Evolutionary conservation across 2,113 vertebrate genomes (phyloP).

Genomic region (Sorex araneus): DNA sequence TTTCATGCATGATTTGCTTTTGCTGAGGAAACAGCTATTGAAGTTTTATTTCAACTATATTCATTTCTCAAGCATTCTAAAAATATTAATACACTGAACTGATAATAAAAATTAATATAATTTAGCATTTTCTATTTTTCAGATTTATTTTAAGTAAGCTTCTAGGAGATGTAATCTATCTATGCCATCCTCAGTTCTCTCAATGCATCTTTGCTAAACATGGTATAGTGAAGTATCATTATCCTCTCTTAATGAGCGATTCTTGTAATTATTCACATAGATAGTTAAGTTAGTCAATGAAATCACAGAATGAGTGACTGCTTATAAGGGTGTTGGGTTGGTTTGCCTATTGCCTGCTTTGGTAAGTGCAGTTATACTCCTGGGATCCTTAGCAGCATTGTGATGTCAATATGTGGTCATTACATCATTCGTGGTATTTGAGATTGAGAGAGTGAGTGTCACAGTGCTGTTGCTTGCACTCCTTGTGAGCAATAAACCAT

Average conservation of each 20-base stretch:
- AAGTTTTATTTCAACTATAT: background rate
- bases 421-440: background rate
- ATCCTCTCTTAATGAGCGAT: background rate
- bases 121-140: background rate
- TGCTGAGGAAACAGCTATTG: background rate
- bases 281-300: background rate
- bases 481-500: background rate
- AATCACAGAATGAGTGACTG: background rate
- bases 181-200: background rate
- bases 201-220: background rate
- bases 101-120: background rate
- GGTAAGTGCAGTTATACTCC: background rate
- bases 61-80: background rate
- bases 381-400: background rate
- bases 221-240: background rate
- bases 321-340: background rate
- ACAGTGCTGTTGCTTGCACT: background rate
- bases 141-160: background rate
- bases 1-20: background rate
- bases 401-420: background rate
- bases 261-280: background rate
- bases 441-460: background rate
- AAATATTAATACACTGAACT: background rate
- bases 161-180: background rate
- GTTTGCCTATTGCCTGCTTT: background rate